Evolutionary conservation across 2,888 invertebrate species (phyloP), one percentile per base, ranked within the genome.

Genomic region (Parapristionchus giblindavisi): DNA sequence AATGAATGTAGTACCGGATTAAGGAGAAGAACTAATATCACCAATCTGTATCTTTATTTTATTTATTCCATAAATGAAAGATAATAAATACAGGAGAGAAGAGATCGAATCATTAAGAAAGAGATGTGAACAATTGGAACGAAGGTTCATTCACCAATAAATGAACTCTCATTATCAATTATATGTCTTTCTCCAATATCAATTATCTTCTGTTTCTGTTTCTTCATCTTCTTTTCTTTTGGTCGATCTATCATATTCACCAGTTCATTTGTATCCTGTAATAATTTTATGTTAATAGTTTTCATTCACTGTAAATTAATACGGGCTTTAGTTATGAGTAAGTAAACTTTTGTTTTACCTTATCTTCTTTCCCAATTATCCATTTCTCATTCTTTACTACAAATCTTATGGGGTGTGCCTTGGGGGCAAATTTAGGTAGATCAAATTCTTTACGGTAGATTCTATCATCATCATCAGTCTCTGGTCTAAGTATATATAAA

Each of bases 61-160:
- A 2, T 0, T 34, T 6, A 51, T 1, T 51, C 5, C 3, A 48
- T 51, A 66, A 48, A 21, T 29, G 51, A 34, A 61, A 29, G 14
- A 11, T 32, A 34, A 29, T 32, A 2, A 14, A 63, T 40, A 40
- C 17, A 66, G 66, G 32, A 48, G 51, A 38, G 66, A 66, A 48
- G 66, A 66, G 32, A 66, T 66, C 14, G 66, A 66, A 66, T 32
- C 48, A 8, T n/a, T 66, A n/a, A n/a, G 24, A n/a, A 51, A 21
- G 32, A 48, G 66, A 32, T 66, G 66, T 51, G 66, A 66, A 8
- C 17, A 51, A 51, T 24, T 66, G 14, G 66, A 66, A 14, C 29
- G 38, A 27, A 2, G 6, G 66, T 36, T 66, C 29, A 24, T 14
- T 43, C 48, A 17, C 51, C 66, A 2, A 43, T n/a, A 34, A 66